Evolutionary conservation across 1,140 invertebrate genomes (phyloP), one percentile per base, ranked within the genome.

Genomic region (Kradibia gibbosae): DNA sequence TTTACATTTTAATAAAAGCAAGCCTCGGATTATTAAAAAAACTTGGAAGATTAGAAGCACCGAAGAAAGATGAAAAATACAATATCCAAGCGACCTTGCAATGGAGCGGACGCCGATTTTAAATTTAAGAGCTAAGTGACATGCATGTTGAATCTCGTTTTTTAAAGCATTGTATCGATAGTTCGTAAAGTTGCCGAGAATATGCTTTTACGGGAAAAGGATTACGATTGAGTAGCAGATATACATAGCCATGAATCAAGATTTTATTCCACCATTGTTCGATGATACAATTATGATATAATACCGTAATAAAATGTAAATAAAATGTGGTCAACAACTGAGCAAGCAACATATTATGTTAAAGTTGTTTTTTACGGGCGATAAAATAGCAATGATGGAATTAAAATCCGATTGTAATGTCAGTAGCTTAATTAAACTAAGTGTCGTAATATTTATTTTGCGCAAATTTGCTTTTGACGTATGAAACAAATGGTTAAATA

Each of bases 1-100:
- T 67, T 39, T 67, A 22, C 34, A 67, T 13, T 7, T 67, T 67
- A 39, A 67, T 39, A 39, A 67, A 67, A 39, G 11, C 62, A 62
- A 31, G n/a, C 8, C 57, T 57, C 50, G 15, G 22, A 53, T 20
- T 53, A 4, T 53, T 3, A 17, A 3, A 15, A 20, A 17, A 15
- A 53, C n/a, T n/a, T 53, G 50, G 5, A 53, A 53, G 50, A 7
- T 13, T 3, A 15, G 3, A 13, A 53, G 3, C 7, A 3, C 13
- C 50, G 13, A 13, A 3, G 22, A 57, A n/a, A 25, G 53, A 57
- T n/a, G 53, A 57, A 57, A 57, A 57, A 57, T 57, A 57, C n/a
- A 57, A n/a, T 1, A 3, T 25, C 22, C 22, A 10, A n/a, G 1
- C 17, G 22, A n/a, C n/a, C n/a, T n/a, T n/a, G n/a, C n/a, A n/a